These are phyloP conservation scores for Acanthisitta chloris DNA, from an alignment of 2,113 vertebrate genomes.

Conservation along the genomic window DNA sequence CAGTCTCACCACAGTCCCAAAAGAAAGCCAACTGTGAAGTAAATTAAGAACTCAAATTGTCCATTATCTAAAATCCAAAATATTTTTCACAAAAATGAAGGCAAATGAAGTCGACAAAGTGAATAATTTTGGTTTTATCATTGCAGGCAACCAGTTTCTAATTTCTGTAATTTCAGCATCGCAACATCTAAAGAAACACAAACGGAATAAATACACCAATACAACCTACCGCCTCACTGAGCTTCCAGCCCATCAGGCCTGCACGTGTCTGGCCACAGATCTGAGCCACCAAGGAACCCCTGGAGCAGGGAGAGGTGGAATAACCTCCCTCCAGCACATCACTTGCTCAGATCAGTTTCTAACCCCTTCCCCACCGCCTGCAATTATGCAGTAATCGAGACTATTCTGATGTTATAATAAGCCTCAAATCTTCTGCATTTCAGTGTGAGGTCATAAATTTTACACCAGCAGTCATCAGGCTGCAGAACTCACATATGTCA, in stretches of 20 bases:
- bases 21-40: not conserved
- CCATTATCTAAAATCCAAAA: not conserved
- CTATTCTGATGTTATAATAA: not conserved
- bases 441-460: not conserved
- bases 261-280: rapidly evolving
- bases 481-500: rapidly evolving
- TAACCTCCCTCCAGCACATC: not conserved
- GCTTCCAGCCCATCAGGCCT: not conserved
- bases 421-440: not conserved
- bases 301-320: not conserved
- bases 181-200: not conserved
- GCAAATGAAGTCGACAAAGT: not conserved
- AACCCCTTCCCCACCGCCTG: not conserved
- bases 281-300: not conserved
- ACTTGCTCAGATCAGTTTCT: not conserved
- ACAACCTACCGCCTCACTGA: not conserved
- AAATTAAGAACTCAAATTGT: not conserved
- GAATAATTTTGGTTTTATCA: not conserved
- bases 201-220: not conserved
- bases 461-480: not conserved
- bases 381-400: not conserved
- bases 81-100: not conserved
- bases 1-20: not conserved
- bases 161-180: not conserved
- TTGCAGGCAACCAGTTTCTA: not conserved